phyloP scores from a whole-genome alignment of 2,797 vertebrate genomes.

The Lepilemur septentrionalis region DNA sequence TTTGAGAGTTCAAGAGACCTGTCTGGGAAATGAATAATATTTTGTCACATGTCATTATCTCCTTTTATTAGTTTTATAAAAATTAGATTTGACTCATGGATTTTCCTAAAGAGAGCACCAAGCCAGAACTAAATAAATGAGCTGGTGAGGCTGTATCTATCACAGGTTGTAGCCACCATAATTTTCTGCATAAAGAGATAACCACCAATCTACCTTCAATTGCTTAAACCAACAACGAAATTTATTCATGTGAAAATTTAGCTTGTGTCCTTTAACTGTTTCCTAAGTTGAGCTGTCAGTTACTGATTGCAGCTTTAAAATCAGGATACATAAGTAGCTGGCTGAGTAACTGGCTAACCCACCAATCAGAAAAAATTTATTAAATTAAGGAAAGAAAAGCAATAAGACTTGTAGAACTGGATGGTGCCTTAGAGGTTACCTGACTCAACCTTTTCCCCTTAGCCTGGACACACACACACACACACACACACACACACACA shows the following conservation, averaged over 20 bases:
- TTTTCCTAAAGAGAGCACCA: background rate
- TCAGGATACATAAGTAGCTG: background rate
- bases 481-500: background rate
- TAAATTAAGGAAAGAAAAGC: background rate
- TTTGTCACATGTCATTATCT: background rate
- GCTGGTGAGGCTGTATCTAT: background rate
- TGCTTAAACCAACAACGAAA: background rate
- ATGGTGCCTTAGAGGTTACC: background rate
- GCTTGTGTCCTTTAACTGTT: background rate
- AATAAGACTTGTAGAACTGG: background rate
- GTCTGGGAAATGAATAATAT: background rate
- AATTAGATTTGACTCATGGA: background rate
- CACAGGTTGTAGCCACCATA: background rate
- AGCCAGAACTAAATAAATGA: background rate
- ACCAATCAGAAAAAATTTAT: background rate
- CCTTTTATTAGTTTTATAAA: background rate
- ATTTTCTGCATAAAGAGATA: background rate
- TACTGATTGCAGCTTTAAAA: background rate
- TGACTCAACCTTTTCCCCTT: background rate
- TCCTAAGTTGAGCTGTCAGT: background rate
- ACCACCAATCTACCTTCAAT: background rate
- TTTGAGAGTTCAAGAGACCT: background rate
- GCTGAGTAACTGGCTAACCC: background rate
- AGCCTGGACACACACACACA: background rate
- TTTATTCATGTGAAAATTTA: background rate